Evolutionary conservation across 2,888 invertebrate species (phyloP), one percentile per base, ranked within the genome.

Genomic region (Coenonympha arcania): DNA sequence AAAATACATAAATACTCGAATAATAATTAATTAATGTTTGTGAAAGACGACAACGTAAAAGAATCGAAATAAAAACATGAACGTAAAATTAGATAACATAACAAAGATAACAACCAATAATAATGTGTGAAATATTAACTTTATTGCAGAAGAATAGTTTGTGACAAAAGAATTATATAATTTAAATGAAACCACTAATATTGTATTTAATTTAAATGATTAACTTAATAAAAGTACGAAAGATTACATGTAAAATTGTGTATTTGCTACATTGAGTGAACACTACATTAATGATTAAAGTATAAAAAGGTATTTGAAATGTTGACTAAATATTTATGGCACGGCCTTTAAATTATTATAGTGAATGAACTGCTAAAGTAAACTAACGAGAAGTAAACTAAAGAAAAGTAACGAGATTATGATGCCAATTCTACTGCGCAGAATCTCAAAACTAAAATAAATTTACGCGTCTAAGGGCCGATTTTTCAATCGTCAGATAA

Each of bases 71-170:
- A 73, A 76, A 72, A 77, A 71, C 65, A 65, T 56, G 63, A 72
- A 79, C 69, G 68, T 81, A 84, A 80, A 84, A 84, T 81, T 83
- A 85, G 69, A 78, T 80, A 85, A 85, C 84, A 78, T 79, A 82
- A 84, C 78, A 79, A 39, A 75, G 68, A 66, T 79, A 83, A 85
- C 84, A 82, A 81, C 79, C 77, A 78, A 78, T 83, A 78, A 78
- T 83, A 76, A 65, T 58, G 43, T 52, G 11, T 39, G 54, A 55
- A 50, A 54, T 54, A 33, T 43, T 46, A 34, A 48, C 41, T 48
- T 52, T 43, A 45, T 49, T 52, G 52, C 28, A 13, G 18, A 43
- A 43, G 48, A 34, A 41, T 34, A 34, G 43, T 44, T 44, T 40
- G 48, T 11, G 36, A 49, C 20, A 49, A 31, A 46, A 13, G 24